Conservation (phyloP, 2,113 vertebrate species). For the Anser cygnoides region DNA sequence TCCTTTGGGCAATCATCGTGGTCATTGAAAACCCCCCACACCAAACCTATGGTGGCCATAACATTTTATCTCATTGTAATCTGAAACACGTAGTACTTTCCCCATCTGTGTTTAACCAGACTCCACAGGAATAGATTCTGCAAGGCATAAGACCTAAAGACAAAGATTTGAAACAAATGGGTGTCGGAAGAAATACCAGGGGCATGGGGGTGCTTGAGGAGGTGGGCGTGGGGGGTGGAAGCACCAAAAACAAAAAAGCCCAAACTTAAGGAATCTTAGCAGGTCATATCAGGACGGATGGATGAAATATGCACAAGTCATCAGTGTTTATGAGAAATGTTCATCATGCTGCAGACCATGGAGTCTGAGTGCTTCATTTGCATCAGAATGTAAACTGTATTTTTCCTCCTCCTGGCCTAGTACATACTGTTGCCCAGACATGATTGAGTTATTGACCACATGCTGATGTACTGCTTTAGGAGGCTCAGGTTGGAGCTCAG, state of each 20-base stretch:
- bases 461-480: neutral
- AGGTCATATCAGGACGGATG: neutral
- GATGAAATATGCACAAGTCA: neutral
- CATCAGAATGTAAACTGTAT: neutral
- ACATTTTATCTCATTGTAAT: neutral
- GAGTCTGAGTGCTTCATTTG: neutral
- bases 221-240: neutral
- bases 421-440: neutral
- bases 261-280: neutral
- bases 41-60: accelerated
- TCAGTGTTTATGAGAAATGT: neutral
- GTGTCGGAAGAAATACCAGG: neutral
- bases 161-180: neutral
- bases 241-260: neutral
- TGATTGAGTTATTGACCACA: conserved; percentile 1
- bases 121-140: neutral
- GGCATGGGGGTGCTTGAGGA: too few relatives aligned
- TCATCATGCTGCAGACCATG: accelerated
- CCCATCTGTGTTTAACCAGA: neutral
- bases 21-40: neutral
- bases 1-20: neutral
- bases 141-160: neutral
- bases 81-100: neutral
- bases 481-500: neutral
- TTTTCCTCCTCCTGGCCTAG: neutral